Evolutionary conservation across 2,113 vertebrate species (phyloP).

Genomic region (Micronycteris hirsuta): DNA sequence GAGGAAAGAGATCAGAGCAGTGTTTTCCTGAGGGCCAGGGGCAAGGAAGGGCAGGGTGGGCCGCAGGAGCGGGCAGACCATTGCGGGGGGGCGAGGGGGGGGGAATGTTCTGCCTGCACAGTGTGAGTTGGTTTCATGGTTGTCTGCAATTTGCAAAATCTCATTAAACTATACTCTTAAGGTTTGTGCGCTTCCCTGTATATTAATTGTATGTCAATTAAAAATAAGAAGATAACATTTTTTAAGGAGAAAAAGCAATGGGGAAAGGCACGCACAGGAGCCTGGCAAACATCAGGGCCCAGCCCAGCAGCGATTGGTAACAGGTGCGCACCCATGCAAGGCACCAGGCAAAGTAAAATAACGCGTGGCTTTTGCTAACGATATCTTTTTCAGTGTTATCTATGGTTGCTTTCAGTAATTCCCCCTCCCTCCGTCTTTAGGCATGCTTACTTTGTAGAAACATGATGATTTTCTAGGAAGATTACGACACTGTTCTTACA

Average conservation of each 20-base stretch:
- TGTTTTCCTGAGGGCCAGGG: background rate
- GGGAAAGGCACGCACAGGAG: background rate
- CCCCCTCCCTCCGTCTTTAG: background rate
- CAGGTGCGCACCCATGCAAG: background rate
- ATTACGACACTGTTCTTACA: background rate
- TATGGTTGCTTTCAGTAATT: background rate
- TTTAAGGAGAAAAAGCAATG: background rate
- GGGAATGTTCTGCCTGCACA: background rate
- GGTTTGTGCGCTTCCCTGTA: background rate
- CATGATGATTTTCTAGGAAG: background rate
- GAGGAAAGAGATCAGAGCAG: background rate
- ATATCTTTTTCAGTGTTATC: background rate
- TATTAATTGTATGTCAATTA: conserved; percentile 11
- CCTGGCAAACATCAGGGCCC: background rate
- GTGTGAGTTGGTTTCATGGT: background rate
- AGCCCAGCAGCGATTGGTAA: background rate
- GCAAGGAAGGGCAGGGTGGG: too few species aligned
- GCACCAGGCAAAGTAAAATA: background rate
- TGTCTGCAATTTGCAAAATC: background rate
- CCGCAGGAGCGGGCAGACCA: background rate
- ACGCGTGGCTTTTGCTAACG: background rate
- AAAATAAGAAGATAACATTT: background rate
- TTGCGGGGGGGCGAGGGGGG: too few species aligned
- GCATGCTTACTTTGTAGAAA: background rate
- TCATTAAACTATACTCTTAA: conserved; percentile 9